Conservation (phyloP, 2,888 invertebrate species). For the Cosmia pyralina region DNA sequence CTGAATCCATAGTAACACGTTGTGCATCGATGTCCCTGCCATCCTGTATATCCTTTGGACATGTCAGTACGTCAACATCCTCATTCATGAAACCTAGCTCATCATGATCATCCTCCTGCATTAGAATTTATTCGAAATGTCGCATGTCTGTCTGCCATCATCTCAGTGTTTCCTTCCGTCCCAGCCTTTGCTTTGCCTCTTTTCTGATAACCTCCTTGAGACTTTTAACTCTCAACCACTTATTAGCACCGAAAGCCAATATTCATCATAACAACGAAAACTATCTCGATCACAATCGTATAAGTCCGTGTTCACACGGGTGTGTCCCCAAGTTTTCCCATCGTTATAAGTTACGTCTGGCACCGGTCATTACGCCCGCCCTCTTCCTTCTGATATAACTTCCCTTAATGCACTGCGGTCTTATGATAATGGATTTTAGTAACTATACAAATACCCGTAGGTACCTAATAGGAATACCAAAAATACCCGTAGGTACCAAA, state of each 20-base stretch:
- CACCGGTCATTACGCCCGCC: slow-evolving; percentile 66
- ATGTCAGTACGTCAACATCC: too few species aligned
- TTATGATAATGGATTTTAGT: slow-evolving; percentile 22
- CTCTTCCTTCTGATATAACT: slow-evolving; percentile 60
- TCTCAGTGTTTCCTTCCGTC: not conserved
- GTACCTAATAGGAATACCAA: too few species aligned
- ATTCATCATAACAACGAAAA: slow-evolving; percentile 41
- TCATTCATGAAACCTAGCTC: not conserved
- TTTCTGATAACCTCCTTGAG: not conserved
- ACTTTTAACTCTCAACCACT: not conserved
- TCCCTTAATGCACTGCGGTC: slow-evolving; percentile 41
- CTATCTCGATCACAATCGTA: slow-evolving; percentile 52
- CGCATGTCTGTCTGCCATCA: too few species aligned
- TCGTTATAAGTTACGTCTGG: slow-evolving; percentile 69
- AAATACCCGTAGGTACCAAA: too few species aligned
- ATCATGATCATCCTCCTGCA: not conserved
- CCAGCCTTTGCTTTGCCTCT: too few species aligned
- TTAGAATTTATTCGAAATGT: not conserved
- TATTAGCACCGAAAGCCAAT: slow-evolving; percentile 33
- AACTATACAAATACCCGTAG: too few species aligned
- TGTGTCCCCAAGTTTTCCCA: slow-evolving; percentile 64
- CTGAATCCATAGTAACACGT: too few species aligned
- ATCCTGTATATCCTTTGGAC: too few species aligned
- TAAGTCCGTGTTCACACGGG: slow-evolving; percentile 49
- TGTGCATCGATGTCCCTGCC: too few species aligned